phyloP scores from a whole-genome alignment of 1,140 invertebrate species.

The Phymastichus coffea region DNA sequence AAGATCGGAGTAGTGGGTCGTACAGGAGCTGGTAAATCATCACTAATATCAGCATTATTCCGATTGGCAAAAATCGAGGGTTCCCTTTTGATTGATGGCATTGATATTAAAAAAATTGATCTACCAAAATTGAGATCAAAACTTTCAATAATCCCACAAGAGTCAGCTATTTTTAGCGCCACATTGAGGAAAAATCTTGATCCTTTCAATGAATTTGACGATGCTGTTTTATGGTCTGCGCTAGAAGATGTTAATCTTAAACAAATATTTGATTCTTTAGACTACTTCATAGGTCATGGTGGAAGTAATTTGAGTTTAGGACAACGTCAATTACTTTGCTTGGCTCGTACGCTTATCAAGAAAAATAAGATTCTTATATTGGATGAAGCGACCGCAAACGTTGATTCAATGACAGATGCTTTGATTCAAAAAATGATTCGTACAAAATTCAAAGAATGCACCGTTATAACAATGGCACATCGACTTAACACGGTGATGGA shows the following conservation, averaged over 20 bases:
- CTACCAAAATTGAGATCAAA: slow-evolving; percentile 62
- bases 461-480: too few relatives aligned
- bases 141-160: slow-evolving; percentile 73
- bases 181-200: slow-evolving; percentile 70
- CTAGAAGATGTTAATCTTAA: slow-evolving; percentile 75
- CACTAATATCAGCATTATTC: slow-evolving; percentile 72
- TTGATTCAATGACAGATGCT: slow-evolving; percentile 48
- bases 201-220: slow-evolving; percentile 61
- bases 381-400: slow-evolving; percentile 65
- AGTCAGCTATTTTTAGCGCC: slow-evolving; percentile 70
- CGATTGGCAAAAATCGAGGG: slow-evolving; percentile 58
- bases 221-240: slow-evolving; percentile 70
- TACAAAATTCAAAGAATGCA: too few relatives aligned
- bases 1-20: slow-evolving; percentile 72
- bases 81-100: slow-evolving; percentile 65
- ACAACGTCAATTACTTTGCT: slow-evolving; percentile 71
- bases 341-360: slow-evolving; percentile 71
- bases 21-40: slow-evolving; percentile 83
- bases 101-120: slow-evolving; percentile 57
- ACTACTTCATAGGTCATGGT: slow-evolving; percentile 61
- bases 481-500: too few relatives aligned
- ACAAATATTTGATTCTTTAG: slow-evolving; percentile 52
- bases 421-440: too few relatives aligned
- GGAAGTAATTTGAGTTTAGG: slow-evolving; percentile 75
- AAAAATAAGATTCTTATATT: slow-evolving; percentile 60